Base-by-base conservation (phyloP, 2,888 invertebrate species). In the Ochropacha duplaris region DNA sequence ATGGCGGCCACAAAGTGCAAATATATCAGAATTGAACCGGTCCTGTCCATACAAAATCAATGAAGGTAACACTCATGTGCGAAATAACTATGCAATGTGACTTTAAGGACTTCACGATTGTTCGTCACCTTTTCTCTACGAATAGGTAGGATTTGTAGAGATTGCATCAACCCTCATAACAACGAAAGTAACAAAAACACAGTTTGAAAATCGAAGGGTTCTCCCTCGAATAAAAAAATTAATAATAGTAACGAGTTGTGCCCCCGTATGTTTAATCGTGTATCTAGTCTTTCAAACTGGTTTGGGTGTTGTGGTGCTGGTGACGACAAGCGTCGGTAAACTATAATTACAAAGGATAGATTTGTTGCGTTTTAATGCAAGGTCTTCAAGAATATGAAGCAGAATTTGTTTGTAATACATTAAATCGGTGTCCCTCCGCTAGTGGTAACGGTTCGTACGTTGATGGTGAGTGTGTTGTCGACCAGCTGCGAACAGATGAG, bases 401-500 rank as follows among this genome's bases (percentile, higher is more conserved):
- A 75, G 74, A 78, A 78, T 81, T 78, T 76, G 72, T 69, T 73
- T 75, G 74, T 78, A 76, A 76, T n/a, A n/a, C 68, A 77, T 77
- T 67, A 74, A 74, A 76, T 70, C 66, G 64, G 69, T 71, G 74
- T 79, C 71, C 68, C 71, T 74, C 66, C 66, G 71, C 67, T 61
- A 71, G 74, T 73, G 76, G 78, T 90, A 88, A 88, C 87, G 87
- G 88, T 84, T 69, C 66, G 72, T 69, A 66, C 69, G 67, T 70
- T 65, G 68, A 51, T 60, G 57, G 63, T 59, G 61, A 54, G 70
- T 61, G 62, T 61, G 66, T 65, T 71, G 73, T 79, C 84, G 65
- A 71, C 81, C 84, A 84, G 84, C 83, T 83, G 84, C 82, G 76
- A 79, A 76, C 83, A 84, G 88, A 87, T 83, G 86, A 86, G 82